Conservation (phyloP, 2,888 invertebrate genomes). For the Drosophila paracracens region DNA sequence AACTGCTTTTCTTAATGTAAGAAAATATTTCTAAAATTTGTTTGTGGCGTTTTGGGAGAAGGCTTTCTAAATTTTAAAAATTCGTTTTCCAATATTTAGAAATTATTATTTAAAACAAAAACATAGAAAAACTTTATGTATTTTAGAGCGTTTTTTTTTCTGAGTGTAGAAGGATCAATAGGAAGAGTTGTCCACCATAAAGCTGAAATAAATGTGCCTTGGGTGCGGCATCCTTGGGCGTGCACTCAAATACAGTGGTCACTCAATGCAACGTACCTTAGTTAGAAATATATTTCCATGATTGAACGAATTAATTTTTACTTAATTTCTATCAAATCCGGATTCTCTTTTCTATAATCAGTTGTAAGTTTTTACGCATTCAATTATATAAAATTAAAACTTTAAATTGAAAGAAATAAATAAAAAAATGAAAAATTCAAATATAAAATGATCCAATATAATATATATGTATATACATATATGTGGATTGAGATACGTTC, state of each 20-base stretch:
- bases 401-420: too few species aligned
- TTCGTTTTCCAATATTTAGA: not conserved
- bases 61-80: not conserved
- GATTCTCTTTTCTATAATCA: not conserved
- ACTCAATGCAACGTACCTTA: not conserved
- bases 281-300: not conserved
- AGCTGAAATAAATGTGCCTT: conserved; percentile 25
- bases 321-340: not conserved
- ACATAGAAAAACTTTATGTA: not conserved
- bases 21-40: not conserved
- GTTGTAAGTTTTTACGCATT: not conserved
- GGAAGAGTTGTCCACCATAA: conserved; percentile 24
- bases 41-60: not conserved
- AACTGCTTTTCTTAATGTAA: not conserved
- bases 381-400: not conserved
- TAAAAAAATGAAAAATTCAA: not conserved
- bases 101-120: not conserved
- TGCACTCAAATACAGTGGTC: conserved; percentile 33
- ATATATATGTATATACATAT: too few species aligned
- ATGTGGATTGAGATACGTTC: not conserved
- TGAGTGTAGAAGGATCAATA: not conserved
- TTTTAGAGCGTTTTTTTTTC: not conserved
- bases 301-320: not conserved
- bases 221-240: conserved; percentile 40
- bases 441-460: not conserved